Percentiles rank a stretch among this genome's conserved stretches.
These are phyloP conservation scores for Prenolepis imparis DNA, from an alignment of 2,888 invertebrate genomes.

Conservation along the genomic window DNA sequence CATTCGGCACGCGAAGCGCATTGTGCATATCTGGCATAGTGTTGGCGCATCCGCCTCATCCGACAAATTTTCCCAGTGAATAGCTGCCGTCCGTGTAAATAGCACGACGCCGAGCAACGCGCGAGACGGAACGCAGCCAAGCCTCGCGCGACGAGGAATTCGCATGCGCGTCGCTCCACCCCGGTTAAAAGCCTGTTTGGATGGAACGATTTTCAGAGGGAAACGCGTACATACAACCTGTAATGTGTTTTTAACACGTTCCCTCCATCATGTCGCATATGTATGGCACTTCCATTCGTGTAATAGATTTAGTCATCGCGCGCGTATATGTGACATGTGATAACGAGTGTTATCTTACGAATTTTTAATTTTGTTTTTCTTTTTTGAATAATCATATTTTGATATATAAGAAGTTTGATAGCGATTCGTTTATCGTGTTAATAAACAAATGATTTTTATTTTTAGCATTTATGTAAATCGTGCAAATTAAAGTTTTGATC, in stretches of 20 bases:
- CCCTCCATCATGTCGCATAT: constrained; percentile 15
- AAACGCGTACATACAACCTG: constrained; percentile 21
- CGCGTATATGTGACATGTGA: neutral
- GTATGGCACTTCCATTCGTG: constrained; percentile 31
- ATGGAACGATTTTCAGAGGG: constrained; percentile 40
- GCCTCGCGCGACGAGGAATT: constrained; percentile 25
- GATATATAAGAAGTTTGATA: neutral
- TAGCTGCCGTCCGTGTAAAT: constrained; percentile 64
- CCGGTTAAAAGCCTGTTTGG: constrained; percentile 46
- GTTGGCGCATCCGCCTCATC: constrained; percentile 43
- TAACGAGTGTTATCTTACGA: neutral
- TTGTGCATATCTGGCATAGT: constrained; percentile 46
- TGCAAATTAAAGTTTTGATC: neutral
- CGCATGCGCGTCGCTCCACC: constrained; percentile 35
- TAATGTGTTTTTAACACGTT: constrained; percentile 50
- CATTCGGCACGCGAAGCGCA: constrained; percentile 57
- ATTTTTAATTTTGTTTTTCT: constrained; percentile 10
- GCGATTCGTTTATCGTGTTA: neutral
- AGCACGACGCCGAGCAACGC: constrained; percentile 50
- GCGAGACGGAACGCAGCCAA: constrained; percentile 21
- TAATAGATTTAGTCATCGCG: constrained; percentile 38
- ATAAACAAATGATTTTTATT: neutral
- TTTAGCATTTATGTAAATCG: neutral
- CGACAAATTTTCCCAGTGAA: constrained; percentile 61
- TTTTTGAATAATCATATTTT: neutral